These are phyloP conservation scores for Rhinoderma darwinii DNA, from an alignment of 2,113 vertebrate genomes.

Conservation along the genomic window DNA sequence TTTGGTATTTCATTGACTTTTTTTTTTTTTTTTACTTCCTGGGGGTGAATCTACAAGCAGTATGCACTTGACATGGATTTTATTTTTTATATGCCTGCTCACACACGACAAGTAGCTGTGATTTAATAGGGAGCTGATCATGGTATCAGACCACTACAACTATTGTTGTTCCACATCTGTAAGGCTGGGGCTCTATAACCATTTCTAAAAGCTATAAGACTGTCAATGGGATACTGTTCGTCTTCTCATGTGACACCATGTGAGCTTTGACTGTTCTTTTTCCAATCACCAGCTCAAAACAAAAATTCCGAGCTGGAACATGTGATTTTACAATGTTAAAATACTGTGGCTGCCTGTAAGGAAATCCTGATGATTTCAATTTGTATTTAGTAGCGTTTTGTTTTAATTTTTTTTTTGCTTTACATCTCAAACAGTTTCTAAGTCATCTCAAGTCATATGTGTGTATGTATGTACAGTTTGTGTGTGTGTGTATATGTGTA, in stretches of 20 bases:
- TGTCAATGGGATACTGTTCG: background rate
- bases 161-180: background rate
- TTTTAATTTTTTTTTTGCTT: too few relatives aligned
- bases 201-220: background rate
- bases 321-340: background rate
- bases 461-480: too few relatives aligned
- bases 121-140: background rate
- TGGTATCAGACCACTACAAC: background rate
- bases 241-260: background rate
- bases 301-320: background rate
- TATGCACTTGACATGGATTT: constrained; percentile 40
- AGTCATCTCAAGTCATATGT: too few relatives aligned
- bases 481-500: too few relatives aligned
- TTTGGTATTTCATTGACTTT: constrained; percentile 48
- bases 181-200: background rate
- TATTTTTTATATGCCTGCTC: constrained; percentile 36
- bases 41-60: constrained; percentile 21
- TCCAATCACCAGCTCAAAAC: background rate
- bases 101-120: constrained; percentile 9
- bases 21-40: constrained; percentile 44
- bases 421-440: too few relatives aligned
- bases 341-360: background rate
- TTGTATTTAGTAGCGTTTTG: too few relatives aligned
- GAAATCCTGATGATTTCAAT: background rate
- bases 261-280: background rate